Base-by-base conservation (phyloP, 2,113 vertebrate genomes). In the Pseudorhombus dupliciocellatus region DNA sequence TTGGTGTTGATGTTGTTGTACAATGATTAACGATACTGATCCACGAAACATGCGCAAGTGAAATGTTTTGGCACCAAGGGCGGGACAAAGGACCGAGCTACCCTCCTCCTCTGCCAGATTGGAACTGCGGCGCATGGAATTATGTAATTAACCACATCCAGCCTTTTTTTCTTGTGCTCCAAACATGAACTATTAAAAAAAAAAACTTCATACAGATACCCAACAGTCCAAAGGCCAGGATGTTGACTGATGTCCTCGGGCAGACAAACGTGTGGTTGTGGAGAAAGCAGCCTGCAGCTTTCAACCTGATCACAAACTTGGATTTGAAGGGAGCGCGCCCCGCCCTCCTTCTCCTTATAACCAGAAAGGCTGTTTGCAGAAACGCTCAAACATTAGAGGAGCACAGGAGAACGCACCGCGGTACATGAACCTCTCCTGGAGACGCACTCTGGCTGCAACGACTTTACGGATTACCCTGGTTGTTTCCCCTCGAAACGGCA, bases 301-400 rank as follows among this genome's bases (percentile, higher is more conserved):
- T 77, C 70, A 79, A 51, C 72, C 84, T 76, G 84, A 88, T 91
- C 88, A 76, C 51, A 88, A 91, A 91, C 87, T 92, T 88, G 91
- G 78, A 83, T 88, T 88, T 77, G 87, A 80, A 55, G 84, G 63
- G 30, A 66, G 73, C 60, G 90, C 51, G 82, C 91, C 88, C 92
- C 92, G 90, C 91, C 93, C 92, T 89, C 89, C 68, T 61, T 63
- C 54, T 92, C 90, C 85, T 93, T 94, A 94, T 90, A 94, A 94
- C 85, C 87, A 88, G 79, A 86, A 73, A 83, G 87, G 85, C 83
- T 87, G 83, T 82, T 76, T 62, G 79, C 69, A 81, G 79, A 71
- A 18, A 79, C 77, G 73, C 85, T 79, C 87, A 92, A 85, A 92
- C 81, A 86, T 83, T 87, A 89, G 84, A 86, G 89, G 82, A 84